Conservation (phyloP, 2,113 vertebrate genomes). For the Colaptes auratus region DNA sequence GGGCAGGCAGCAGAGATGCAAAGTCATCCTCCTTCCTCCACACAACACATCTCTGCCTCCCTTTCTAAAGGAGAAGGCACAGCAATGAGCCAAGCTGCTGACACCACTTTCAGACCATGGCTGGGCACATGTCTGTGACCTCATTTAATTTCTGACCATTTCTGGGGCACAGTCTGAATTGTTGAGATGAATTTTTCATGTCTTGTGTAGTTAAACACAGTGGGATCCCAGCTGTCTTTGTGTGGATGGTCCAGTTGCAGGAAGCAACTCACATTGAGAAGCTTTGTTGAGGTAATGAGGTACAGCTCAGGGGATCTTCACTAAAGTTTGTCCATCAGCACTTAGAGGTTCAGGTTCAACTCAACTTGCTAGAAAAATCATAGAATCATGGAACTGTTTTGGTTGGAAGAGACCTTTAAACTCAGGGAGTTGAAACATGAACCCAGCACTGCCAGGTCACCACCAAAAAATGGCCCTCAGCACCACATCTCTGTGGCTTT, state of each 20-base stretch:
- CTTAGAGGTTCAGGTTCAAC: not conserved
- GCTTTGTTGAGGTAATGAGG: not conserved
- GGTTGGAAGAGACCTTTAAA: not conserved
- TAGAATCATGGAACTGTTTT: not conserved
- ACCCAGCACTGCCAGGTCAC: too few relatives aligned
- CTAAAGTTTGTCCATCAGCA: not conserved
- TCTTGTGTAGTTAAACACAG: not conserved
- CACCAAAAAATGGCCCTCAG: too few relatives aligned
- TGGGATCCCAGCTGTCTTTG: not conserved
- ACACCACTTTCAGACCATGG: fast-evolving
- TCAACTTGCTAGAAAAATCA: not conserved
- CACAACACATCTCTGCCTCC: not conserved
- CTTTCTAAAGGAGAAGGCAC: not conserved
- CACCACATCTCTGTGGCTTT: too few relatives aligned
- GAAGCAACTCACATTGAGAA: not conserved
- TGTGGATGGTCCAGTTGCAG: not conserved
- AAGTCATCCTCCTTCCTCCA: not conserved
- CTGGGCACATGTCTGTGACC: not conserved
- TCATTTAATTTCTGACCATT: too few relatives aligned
- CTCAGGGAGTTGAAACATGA: not conserved
- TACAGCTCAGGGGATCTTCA: not conserved
- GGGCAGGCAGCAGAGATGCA: not conserved
- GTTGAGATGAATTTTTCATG: not conserved
- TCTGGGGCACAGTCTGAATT: not conserved
- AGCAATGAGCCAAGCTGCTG: fast-evolving